Percentiles rank a stretch among this genome's conserved stretches.
Evolutionary conservation across 1,140 invertebrate genomes (phyloP).

Genomic region (Sarcophaga peregrina): DNA sequence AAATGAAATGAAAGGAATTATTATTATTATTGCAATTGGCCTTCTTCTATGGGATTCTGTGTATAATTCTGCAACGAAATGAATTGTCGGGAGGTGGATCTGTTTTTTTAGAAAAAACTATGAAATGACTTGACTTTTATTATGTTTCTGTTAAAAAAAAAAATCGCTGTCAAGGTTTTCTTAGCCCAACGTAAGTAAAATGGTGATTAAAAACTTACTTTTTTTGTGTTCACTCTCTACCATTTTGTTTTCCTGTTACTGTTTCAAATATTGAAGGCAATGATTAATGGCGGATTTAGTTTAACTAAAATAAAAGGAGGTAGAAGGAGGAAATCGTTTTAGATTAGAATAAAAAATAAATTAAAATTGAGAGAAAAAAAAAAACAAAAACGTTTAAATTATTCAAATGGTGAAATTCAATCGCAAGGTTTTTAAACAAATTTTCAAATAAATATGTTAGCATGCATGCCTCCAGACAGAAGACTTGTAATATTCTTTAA

Average conservation of each 20-base stretch:
- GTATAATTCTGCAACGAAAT: neutral
- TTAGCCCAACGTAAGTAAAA: neutral
- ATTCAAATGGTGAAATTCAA: too few species aligned
- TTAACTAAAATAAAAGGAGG: too few species aligned
- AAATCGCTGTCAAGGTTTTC: neutral
- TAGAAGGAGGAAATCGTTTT: too few species aligned
- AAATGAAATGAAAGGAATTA: neutral
- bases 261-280: neutral
- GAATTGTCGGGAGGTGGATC: constrained; percentile 7
- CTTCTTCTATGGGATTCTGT: too few species aligned
- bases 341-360: too few species aligned
- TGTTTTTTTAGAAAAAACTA: neutral
- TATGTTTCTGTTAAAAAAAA: neutral
- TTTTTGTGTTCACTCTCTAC: neutral
- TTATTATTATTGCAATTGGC: neutral
- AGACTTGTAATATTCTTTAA: too few species aligned
- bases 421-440: too few species aligned
- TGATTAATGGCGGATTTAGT: neutral
- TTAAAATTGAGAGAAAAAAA: too few species aligned
- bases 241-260: too few species aligned
- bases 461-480: too few species aligned
- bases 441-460: too few species aligned
- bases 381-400: too few species aligned
- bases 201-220: neutral
- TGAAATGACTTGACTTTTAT: constrained; percentile 15